Conservation (phyloP, 2,113 vertebrate genomes). For the Phalacrocorax aristotelis region DNA sequence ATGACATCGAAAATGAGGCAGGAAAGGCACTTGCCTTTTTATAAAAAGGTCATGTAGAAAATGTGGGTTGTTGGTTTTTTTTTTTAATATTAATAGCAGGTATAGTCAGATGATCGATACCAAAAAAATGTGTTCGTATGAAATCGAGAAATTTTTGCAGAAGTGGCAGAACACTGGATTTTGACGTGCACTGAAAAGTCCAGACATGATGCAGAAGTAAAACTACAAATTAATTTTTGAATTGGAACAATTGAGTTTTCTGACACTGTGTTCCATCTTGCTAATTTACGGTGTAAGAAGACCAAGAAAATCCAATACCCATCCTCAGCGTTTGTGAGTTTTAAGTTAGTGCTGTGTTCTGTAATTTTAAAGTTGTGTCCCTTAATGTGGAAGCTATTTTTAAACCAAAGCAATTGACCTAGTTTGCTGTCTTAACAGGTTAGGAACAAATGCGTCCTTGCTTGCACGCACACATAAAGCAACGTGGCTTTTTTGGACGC, state of each 20-base stretch:
- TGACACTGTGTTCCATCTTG: neutral
- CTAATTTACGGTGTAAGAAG: neutral
- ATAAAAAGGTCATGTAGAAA: neutral
- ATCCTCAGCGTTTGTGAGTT: rapidly evolving
- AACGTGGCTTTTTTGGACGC: neutral
- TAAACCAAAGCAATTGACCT: neutral
- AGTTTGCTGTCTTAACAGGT: neutral
- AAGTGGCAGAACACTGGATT: neutral
- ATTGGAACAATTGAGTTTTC: neutral
- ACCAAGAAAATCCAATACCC: neutral
- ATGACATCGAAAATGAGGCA: neutral
- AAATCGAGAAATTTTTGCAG: neutral
- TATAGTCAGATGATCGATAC: neutral
- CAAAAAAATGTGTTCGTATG: neutral
- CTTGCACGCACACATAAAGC: neutral
- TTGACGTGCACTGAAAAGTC: neutral
- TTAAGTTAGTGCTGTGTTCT: neutral
- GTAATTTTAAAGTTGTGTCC: neutral
- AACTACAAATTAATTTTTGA: neutral
- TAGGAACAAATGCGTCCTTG: neutral
- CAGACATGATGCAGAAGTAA: neutral
- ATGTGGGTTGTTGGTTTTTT: neutral
- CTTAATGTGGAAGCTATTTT: neutral
- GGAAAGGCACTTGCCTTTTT: neutral
- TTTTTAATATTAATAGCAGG: neutral